Conservation (phyloP, 2,797 vertebrate species). For the Tamandua tetradactyla region DNA sequence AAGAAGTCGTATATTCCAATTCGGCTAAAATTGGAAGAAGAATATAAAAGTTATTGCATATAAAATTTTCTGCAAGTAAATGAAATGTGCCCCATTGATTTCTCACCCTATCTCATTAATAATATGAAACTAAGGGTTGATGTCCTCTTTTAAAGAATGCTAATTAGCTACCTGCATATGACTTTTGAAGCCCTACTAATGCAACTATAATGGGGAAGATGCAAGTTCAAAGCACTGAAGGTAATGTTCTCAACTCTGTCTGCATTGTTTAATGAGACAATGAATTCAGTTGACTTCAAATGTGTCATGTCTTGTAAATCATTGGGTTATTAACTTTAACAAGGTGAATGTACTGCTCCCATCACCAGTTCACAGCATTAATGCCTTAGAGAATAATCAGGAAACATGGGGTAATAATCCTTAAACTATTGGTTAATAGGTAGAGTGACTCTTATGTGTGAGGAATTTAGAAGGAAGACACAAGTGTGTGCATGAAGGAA, state of each 20-base stretch:
- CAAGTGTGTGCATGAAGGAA: background rate
- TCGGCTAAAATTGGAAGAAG: background rate
- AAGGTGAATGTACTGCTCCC: constrained; percentile 60
- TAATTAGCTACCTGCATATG: constrained; percentile 21
- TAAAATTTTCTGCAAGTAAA: background rate
- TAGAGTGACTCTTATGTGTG: background rate
- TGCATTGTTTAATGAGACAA: constrained; percentile 77
- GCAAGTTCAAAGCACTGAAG: constrained; percentile 61
- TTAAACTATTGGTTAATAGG: constrained; percentile 47
- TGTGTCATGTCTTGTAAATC: constrained; percentile 72
- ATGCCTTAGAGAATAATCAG: constrained; percentile 32
- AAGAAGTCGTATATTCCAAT: background rate
- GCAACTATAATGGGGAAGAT: constrained; percentile 51
- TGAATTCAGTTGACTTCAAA: constrained; percentile 72
- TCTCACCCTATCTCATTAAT: background rate
- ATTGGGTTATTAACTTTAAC: constrained; percentile 79
- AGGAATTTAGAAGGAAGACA: constrained; percentile 34
- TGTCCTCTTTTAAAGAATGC: constrained; percentile 54
- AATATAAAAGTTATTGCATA: background rate
- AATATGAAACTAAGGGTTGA: constrained; percentile 44
- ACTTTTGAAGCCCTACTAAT: constrained; percentile 56
- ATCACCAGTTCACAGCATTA: constrained; percentile 58
- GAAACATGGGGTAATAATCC: constrained; percentile 57
- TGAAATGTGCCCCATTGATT: background rate
- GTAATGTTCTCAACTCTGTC: constrained; percentile 60